Conservation (phyloP, 2,888 invertebrate genomes). For the Eristalis tenax region DNA sequence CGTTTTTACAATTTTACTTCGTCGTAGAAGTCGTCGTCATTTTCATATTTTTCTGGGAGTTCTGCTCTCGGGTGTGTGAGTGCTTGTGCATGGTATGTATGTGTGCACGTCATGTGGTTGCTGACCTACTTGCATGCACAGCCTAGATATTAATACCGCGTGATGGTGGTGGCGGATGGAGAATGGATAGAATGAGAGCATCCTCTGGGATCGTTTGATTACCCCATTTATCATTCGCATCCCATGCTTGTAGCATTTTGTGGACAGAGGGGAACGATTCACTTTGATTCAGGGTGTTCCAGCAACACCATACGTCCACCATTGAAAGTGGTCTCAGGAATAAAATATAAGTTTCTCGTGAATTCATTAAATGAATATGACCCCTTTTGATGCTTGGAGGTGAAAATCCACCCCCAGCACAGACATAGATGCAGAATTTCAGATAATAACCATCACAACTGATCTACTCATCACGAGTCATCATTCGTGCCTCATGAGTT, state of each 20-base stretch:
- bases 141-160: constrained; percentile 68
- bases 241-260: neutral
- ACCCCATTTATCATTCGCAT: constrained; percentile 60
- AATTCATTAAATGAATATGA: constrained; percentile 63
- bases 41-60: constrained; percentile 11
- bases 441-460: neutral
- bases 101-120: constrained; percentile 56
- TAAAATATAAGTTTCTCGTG: constrained; percentile 52
- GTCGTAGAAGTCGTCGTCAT: constrained; percentile 21
- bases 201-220: constrained; percentile 70
- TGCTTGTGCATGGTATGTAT: constrained; percentile 5
- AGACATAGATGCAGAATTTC: constrained; percentile 38
- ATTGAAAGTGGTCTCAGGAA: constrained; percentile 22
- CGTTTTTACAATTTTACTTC: constrained; percentile 58
- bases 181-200: constrained; percentile 68
- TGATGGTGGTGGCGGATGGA: constrained; percentile 55
- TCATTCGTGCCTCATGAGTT: constrained; percentile 2
- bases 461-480: constrained; percentile 25
- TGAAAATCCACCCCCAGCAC: neutral
- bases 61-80: neutral
- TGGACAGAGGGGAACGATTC: constrained; percentile 15
- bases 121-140: constrained; percentile 69
- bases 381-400: constrained; percentile 47
- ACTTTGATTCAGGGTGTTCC: constrained; percentile 55
- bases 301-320: constrained; percentile 40